Percentiles rank a stretch among this genome's conserved stretches.
phyloP scores from a whole-genome alignment of 2,888 invertebrate species.

The Netelia melanura region DNA sequence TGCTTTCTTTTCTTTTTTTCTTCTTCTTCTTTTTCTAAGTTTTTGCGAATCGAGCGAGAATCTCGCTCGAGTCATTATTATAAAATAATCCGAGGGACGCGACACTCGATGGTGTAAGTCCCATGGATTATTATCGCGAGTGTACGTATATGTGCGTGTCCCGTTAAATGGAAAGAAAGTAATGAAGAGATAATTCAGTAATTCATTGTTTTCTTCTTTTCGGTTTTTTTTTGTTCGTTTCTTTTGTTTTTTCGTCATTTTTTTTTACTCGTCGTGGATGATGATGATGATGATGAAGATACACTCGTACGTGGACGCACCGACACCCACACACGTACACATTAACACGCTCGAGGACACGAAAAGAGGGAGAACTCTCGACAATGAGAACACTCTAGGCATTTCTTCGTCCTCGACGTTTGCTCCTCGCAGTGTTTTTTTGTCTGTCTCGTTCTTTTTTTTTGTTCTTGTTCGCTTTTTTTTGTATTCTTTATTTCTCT shows the following conservation, averaged over 20 bases:
- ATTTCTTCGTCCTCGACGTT: conserved; percentile 5
- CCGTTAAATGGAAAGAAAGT: conserved; percentile 1
- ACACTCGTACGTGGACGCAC: conserved; percentile 33
- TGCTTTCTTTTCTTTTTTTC: conserved; percentile 40
- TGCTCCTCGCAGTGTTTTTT: conserved; percentile 16
- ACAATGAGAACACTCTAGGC: conserved; percentile 24
- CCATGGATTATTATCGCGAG: too few relatives aligned
- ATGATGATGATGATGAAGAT: conserved; percentile 46
- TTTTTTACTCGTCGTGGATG: neutral
- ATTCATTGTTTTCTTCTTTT: conserved; percentile 33
- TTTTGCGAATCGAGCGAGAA: too few relatives aligned
- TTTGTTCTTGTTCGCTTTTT: conserved; percentile 22
- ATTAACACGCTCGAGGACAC: conserved; percentile 7
- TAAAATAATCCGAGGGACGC: too few relatives aligned
- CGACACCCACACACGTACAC: conserved; percentile 14
- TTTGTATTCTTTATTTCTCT: conserved; percentile 22
- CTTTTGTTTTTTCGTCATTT: neutral
- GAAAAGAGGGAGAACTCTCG: conserved; percentile 33
- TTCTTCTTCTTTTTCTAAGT: conserved; percentile 31
- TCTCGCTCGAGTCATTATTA: too few relatives aligned
- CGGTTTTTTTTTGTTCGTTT: conserved; percentile 21
- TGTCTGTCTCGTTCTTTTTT: neutral
- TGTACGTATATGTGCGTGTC: conserved; percentile 8
- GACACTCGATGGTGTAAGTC: too few relatives aligned
- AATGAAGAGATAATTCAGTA: conserved; percentile 49